A percentile compares a stretch with the other conserved stretches of the same genome.
These are phyloP conservation scores for Trialeurodes vaporariorum DNA, from an alignment of 1,140 invertebrate genomes.

Conservation along the genomic window DNA sequence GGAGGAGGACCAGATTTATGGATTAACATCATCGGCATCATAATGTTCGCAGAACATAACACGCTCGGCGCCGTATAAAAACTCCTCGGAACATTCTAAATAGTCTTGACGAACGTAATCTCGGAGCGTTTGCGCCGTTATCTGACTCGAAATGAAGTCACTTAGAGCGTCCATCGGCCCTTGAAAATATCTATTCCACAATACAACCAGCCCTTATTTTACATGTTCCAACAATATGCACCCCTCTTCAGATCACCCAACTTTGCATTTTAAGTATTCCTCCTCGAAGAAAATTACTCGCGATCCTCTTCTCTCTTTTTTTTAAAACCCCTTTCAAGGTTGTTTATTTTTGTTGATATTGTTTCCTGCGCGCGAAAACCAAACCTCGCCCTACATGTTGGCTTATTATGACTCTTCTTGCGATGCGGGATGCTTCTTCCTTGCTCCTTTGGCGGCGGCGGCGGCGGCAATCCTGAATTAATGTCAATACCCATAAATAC, in stretches of 20 bases:
- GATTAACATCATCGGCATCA: no score
- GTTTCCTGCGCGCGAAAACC: not conserved
- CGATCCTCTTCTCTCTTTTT: no score
- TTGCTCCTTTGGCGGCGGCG: not conserved
- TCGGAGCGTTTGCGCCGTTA: no score
- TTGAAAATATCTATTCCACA: no score
- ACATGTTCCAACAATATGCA: not conserved
- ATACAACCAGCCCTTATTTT: no score
- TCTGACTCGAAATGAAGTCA: no score
- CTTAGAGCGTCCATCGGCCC: no score
- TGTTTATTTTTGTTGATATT: not conserved
- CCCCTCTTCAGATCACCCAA: not conserved
- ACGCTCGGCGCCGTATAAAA: no score
- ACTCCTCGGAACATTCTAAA: no score
- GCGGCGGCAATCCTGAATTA: not conserved
- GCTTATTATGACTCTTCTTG: not conserved
- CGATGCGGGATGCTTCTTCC: not conserved
- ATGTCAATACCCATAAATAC: not conserved
- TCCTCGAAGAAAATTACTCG: not conserved
- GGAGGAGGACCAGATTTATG: no score
- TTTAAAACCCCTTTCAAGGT: not conserved
- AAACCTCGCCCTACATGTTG: not conserved
- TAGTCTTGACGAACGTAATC: no score
- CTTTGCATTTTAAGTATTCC: not conserved
- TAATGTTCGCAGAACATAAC: no score